Evolutionary conservation across 2,797 vertebrate species (phyloP).

Genomic region (Danio jaintianensis): DNA sequence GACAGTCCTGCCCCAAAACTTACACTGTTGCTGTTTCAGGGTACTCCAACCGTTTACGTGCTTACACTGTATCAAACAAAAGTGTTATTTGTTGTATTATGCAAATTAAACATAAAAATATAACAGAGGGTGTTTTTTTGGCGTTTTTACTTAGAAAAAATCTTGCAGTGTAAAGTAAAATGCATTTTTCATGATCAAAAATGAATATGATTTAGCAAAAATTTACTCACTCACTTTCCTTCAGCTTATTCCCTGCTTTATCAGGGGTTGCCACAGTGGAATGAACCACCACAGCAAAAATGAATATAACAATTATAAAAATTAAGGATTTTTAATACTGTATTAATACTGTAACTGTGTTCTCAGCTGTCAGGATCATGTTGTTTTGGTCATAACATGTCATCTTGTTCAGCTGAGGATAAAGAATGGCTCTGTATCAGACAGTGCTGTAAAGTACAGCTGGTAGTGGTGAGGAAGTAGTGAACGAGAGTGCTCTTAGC

Average conservation of each 20-base stretch:
- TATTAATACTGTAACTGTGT: neutral
- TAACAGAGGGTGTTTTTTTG: too few relatives aligned
- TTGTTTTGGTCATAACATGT: conserved; percentile 7
- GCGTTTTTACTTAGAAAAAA: neutral
- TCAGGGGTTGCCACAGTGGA: too few relatives aligned
- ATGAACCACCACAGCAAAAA: too few relatives aligned
- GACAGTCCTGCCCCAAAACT: too few relatives aligned
- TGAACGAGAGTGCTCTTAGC: conserved; percentile 46
- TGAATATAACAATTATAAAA: too few relatives aligned
- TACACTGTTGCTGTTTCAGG: neutral
- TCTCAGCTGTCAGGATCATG: neutral
- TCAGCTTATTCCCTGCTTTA: too few relatives aligned
- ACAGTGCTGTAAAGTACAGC: conserved; percentile 42
- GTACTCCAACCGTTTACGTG: neutral
- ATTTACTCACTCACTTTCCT: too few relatives aligned
- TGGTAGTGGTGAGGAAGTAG: conserved; percentile 11
- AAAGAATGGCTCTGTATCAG: conserved; percentile 40
- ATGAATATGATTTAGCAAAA: neutral
- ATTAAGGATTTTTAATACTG: too few relatives aligned
- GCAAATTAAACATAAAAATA: neutral
- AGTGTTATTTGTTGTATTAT: neutral
- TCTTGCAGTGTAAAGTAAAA: neutral
- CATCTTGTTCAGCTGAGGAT: conserved; percentile 31
- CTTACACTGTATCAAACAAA: neutral
- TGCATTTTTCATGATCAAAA: neutral